A percentile compares a stretch with the other conserved stretches of the same genome.
Evolutionary conservation across 2,797 vertebrate species (phyloP).

Genomic region (Enoplosus armatus): DNA sequence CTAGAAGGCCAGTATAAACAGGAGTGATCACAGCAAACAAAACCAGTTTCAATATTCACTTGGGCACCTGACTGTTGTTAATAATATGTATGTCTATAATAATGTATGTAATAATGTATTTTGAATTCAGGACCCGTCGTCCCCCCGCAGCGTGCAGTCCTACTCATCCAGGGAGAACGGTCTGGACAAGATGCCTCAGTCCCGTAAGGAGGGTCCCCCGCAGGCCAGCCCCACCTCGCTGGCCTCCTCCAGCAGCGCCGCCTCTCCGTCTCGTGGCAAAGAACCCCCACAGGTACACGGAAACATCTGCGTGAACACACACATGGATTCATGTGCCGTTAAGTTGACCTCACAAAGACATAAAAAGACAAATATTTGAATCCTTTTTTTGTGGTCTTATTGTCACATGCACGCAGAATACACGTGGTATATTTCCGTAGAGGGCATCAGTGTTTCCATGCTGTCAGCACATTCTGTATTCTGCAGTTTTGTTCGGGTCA

Average conservation of each 20-base stretch:
- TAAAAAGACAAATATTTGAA: conserved; percentile 12
- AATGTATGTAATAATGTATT: too few species aligned
- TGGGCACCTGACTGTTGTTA: too few species aligned
- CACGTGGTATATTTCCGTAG: background rate
- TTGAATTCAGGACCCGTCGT: conserved; percentile 84
- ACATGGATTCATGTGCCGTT: background rate
- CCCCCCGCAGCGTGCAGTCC: conserved; percentile 91
- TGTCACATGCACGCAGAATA: background rate
- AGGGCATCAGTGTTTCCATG: conserved; percentile 1
- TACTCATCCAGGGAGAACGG: conserved; percentile 91
- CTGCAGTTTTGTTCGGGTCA: conserved; percentile 25
- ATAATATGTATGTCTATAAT: too few species aligned
- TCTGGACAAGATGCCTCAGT: conserved; percentile 87
- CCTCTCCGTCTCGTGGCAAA: conserved; percentile 88
- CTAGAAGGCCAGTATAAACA: background rate
- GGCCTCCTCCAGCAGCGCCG: conserved; percentile 90
- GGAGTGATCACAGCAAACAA: background rate
- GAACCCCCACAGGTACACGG: conserved; percentile 81
- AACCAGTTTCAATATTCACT: background rate
- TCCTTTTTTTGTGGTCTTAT: background rate
- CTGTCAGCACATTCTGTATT: conserved; percentile 15
- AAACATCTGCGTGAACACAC: background rate
- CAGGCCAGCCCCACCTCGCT: conserved; percentile 90
- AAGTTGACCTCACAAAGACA: background rate
- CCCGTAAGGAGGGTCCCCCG: conserved; percentile 84